Conservation (phyloP, 2,797 vertebrate species). For the Mus caroli region DNA sequence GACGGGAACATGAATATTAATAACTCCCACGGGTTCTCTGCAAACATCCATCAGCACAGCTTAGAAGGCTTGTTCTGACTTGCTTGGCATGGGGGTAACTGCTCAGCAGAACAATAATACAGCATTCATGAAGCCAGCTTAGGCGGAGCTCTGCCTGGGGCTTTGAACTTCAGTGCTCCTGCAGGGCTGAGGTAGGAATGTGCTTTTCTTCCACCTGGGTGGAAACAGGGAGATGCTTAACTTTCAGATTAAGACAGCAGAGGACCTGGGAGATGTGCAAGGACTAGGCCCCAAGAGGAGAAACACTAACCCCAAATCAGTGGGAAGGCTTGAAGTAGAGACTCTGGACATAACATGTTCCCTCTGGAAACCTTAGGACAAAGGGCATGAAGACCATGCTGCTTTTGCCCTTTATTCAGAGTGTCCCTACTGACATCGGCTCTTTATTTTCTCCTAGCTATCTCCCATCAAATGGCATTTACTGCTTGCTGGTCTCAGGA, state of each 20-base stretch:
- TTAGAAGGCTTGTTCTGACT: conserved; percentile 79
- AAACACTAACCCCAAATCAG: not conserved
- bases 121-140: conserved; percentile 80
- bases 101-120: conserved; percentile 78
- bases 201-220: not conserved
- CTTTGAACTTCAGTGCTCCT: conserved; percentile 63
- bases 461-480: not conserved
- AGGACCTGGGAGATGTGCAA: not conserved
- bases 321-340: not conserved
- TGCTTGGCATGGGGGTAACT: conserved; percentile 74
- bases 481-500: not conserved
- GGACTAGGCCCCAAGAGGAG: not conserved
- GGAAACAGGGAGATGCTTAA: not conserved
- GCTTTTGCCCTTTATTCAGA: not conserved
- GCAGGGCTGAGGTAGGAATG: not conserved
- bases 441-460: not conserved
- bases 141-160: not conserved
- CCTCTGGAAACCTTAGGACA: not conserved
- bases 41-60: conserved; percentile 69
- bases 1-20: conserved; percentile 88
- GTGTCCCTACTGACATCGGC: not conserved
- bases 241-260: not conserved
- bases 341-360: not conserved
- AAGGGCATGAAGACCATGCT: not conserved
- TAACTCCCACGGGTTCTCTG: conserved; percentile 79